These are phyloP conservation scores for Noctua comes DNA, from an alignment of 2,888 invertebrate species.

Conservation along the genomic window DNA sequence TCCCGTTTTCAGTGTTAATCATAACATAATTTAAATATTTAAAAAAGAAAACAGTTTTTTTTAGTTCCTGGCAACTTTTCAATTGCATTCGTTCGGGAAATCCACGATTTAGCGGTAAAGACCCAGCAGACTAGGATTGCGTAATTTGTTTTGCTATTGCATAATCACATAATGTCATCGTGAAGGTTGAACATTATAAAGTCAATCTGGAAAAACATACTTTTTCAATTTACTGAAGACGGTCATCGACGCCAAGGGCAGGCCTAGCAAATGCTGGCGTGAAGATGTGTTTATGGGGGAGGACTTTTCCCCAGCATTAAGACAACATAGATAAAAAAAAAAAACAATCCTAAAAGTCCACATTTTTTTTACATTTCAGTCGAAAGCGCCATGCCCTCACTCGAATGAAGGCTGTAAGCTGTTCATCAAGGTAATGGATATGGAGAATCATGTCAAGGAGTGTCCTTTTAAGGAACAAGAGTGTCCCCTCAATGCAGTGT, in stretches of 20 bases:
- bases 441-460: constrained; percentile 76
- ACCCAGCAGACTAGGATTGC: not conserved
- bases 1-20: no score
- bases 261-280: not conserved
- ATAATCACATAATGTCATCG: not conserved
- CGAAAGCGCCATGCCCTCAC: constrained; percentile 72
- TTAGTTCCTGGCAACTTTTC: constrained; percentile 8
- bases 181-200: not conserved
- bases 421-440: constrained; percentile 68
- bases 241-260: not conserved
- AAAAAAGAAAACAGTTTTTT: not conserved
- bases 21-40: not conserved
- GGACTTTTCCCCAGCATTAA: not conserved
- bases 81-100: not conserved
- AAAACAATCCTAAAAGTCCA: not conserved
- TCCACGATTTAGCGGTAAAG: not conserved
- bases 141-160: not conserved
- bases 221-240: not conserved
- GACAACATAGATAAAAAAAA: not conserved
- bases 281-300: not conserved
- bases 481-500: constrained; percentile 73
- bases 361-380: constrained; percentile 62
- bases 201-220: not conserved
- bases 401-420: constrained; percentile 75
- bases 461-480: constrained; percentile 78